These are phyloP conservation scores for Drosophila bunnanda DNA, from an alignment of 2,888 invertebrate species.

Conservation along the genomic window DNA sequence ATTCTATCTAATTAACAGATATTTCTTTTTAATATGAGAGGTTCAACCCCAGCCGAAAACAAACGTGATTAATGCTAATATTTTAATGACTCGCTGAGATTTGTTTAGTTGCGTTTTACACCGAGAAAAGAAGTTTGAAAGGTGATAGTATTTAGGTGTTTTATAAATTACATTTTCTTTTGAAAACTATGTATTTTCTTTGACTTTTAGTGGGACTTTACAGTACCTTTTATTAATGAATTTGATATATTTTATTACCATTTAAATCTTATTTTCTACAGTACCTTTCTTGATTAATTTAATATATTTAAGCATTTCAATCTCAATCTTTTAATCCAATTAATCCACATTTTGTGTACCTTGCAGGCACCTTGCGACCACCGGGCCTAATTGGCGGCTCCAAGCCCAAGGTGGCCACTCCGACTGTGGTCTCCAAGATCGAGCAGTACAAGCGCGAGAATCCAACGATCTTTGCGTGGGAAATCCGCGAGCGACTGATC, in stretches of 20 bases:
- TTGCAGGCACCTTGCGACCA: conserved; percentile 93
- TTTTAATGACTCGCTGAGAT: not conserved
- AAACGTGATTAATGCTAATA: conserved; percentile 3
- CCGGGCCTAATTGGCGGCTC: conserved; percentile 97
- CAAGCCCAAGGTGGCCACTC: conserved; percentile 99
- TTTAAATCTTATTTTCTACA: not conserved
- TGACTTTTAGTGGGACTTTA: not conserved
- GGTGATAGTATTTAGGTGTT: not conserved
- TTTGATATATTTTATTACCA: not conserved
- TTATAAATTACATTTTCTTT: not conserved
- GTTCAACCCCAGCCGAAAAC: not conserved
- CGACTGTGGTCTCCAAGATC: conserved; percentile 98
- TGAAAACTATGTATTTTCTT: not conserved
- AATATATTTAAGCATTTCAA: too few species aligned
- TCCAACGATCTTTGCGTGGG: conserved; percentile 99
- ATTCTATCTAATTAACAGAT: conserved; percentile 15
- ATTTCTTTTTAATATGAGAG: conserved; percentile 9
- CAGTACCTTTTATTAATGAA: not conserved
- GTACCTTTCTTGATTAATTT: too few species aligned
- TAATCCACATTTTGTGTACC: not conserved
- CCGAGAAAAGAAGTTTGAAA: not conserved
- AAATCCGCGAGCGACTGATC: conserved; percentile 97
- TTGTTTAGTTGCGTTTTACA: not conserved
- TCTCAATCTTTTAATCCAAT: not conserved
- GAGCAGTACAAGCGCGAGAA: conserved; percentile 99